Percentiles rank a stretch among this genome's conserved stretches.
Evolutionary conservation across 1,140 invertebrate genomes (phyloP).

Genomic region (Carposina sasakii): DNA sequence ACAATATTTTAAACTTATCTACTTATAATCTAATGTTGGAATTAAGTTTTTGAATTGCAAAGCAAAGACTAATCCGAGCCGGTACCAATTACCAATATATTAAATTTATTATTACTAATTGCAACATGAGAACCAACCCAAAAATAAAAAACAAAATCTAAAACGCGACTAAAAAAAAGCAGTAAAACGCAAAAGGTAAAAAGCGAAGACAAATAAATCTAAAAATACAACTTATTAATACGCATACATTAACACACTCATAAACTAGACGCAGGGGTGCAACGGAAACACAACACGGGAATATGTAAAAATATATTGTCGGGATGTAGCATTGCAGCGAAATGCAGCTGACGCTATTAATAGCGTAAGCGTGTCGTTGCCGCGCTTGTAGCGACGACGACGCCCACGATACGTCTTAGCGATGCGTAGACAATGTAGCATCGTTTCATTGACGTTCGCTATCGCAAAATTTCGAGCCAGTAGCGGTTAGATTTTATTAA

Average conservation of each 20-base stretch:
- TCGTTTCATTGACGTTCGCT: no score
- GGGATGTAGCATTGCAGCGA: slow-evolving; percentile 60
- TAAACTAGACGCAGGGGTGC: not conserved
- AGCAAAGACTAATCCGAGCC: no score
- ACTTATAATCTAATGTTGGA: no score
- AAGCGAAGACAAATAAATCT: not conserved
- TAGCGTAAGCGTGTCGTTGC: slow-evolving; percentile 13
- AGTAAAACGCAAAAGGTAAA: not conserved
- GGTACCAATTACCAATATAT: no score
- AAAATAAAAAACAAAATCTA: not conserved
- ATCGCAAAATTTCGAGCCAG: no score
- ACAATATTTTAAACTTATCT: no score
- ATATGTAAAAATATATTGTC: slow-evolving; percentile 66
- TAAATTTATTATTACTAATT: not conserved
- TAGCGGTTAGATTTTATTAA: no score
- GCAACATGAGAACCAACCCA: not conserved
- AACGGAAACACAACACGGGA: slow-evolving; percentile 52
- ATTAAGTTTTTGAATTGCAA: no score
- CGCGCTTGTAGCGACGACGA: no score
- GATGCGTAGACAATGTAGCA: no score
- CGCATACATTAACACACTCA: not conserved
- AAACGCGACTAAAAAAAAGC: no score
- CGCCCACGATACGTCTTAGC: no score
- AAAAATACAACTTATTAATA: not conserved
- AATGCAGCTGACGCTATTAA: slow-evolving; percentile 46